Conservation (phyloP, 2,797 vertebrate genomes). For the Todus mexicanus region DNA sequence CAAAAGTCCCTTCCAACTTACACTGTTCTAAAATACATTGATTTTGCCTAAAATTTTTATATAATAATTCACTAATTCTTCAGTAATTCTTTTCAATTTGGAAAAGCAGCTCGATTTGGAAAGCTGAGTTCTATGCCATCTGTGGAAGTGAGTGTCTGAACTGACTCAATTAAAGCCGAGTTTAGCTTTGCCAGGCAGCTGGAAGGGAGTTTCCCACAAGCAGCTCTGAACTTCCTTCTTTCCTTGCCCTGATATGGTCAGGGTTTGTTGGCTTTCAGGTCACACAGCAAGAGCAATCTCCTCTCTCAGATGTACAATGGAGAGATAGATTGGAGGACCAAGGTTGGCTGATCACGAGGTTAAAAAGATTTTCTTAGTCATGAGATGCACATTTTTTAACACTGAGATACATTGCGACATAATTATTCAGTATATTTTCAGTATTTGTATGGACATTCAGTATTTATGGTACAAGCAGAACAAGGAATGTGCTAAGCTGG, state of each 20-base stretch:
- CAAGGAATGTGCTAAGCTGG: neutral
- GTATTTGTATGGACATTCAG: neutral
- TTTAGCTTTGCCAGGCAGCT: neutral
- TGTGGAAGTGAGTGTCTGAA: neutral
- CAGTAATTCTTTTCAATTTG: neutral
- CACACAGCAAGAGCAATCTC: neutral
- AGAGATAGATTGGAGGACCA: neutral
- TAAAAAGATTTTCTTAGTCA: neutral
- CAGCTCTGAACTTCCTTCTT: neutral
- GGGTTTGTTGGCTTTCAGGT: neutral
- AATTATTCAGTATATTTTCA: neutral
- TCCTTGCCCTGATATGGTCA: neutral
- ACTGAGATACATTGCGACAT: neutral
- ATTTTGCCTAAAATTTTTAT: neutral
- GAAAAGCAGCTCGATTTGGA: neutral
- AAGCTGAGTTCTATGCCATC: neutral
- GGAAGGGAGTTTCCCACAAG: neutral
- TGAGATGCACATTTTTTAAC: neutral
- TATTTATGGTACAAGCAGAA: neutral
- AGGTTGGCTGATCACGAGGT: neutral
- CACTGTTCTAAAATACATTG: neutral
- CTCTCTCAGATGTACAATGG: neutral
- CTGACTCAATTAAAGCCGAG: neutral
- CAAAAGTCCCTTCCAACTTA: neutral
- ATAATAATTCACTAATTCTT: neutral